Conservation (phyloP, 2,113 vertebrate genomes). For the Solenodon paradoxus region DNA sequence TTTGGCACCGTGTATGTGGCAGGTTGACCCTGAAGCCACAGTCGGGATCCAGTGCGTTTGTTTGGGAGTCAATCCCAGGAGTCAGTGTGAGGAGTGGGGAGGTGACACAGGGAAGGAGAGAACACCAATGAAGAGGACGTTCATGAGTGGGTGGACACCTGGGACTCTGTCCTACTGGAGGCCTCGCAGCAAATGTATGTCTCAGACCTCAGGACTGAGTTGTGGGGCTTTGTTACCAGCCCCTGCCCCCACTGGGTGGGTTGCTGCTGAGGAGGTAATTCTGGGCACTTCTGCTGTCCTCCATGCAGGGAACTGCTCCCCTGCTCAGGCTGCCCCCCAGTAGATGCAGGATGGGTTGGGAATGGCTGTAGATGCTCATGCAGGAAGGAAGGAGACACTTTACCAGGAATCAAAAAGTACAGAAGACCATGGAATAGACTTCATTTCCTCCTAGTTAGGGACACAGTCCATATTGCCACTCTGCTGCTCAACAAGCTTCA, state of each 20-base stretch:
- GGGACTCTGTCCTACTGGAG: not conserved
- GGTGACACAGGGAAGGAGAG: not conserved
- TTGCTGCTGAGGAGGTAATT: not conserved
- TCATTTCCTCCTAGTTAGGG: not conserved
- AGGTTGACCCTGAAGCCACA: not conserved
- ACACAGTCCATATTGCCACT: not conserved
- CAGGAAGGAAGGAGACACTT: not conserved
- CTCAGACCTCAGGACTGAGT: not conserved
- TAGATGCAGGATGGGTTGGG: not conserved
- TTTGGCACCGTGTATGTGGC: not conserved
- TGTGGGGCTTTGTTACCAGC: not conserved
- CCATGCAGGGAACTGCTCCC: not conserved
- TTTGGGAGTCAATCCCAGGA: not conserved
- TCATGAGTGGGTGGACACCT: too few species aligned
- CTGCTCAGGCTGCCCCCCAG: not conserved
- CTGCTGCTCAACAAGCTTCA: not conserved
- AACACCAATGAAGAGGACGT: not conserved
- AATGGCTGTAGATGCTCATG: not conserved
- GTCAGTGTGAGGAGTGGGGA: not conserved
- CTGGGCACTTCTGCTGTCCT: not conserved
- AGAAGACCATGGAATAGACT: not conserved
- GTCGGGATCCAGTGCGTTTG: not conserved
- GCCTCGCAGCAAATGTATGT: not conserved
- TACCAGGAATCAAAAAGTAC: not conserved
- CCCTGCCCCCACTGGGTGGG: not conserved